Evolutionary conservation across 2,797 vertebrate genomes (phyloP).

Genomic region (Paguma larvata): DNA sequence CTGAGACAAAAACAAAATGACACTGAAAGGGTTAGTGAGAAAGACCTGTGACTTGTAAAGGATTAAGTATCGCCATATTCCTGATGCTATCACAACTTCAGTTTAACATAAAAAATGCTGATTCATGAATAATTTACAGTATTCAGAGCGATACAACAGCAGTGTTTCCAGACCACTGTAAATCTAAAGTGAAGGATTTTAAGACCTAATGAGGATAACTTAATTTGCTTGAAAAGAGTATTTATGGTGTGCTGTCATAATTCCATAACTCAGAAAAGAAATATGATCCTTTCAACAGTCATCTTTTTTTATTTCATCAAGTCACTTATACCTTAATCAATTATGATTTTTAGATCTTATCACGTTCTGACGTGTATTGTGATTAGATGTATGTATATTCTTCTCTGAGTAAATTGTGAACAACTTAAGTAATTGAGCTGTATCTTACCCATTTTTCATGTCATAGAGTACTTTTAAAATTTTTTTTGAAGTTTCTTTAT

Average conservation of each 20-base stretch:
- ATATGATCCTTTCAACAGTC: neutral
- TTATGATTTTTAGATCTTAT: slow-evolving; percentile 56
- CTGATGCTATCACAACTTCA: slow-evolving; percentile 47
- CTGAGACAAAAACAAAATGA: neutral
- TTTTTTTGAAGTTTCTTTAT: too few relatives aligned
- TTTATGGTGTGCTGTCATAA: slow-evolving; percentile 46
- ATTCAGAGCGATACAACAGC: slow-evolving; percentile 17
- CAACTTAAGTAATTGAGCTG: neutral
- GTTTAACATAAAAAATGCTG: slow-evolving; percentile 63
- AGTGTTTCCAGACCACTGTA: slow-evolving; percentile 31
- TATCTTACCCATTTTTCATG: neutral
- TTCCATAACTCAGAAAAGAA: slow-evolving; percentile 44
- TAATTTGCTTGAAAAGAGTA: slow-evolving; percentile 20
- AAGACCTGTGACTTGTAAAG: neutral
- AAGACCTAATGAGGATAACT: slow-evolving; percentile 11
- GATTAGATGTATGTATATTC: neutral
- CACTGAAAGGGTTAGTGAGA: neutral
- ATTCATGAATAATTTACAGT: slow-evolving; percentile 59
- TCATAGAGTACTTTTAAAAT: neutral
- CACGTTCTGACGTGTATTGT: neutral
- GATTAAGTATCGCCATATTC: slow-evolving; percentile 40
- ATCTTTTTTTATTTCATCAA: slow-evolving; percentile 56
- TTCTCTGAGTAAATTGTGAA: neutral
- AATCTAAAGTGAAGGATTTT: slow-evolving; percentile 63
- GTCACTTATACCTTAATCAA: slow-evolving; percentile 29